Percentiles rank a stretch among this genome's conserved stretches.
Evolutionary conservation across 2,888 invertebrate genomes (phyloP).

Genomic region (Eristalinus aeneus): DNA sequence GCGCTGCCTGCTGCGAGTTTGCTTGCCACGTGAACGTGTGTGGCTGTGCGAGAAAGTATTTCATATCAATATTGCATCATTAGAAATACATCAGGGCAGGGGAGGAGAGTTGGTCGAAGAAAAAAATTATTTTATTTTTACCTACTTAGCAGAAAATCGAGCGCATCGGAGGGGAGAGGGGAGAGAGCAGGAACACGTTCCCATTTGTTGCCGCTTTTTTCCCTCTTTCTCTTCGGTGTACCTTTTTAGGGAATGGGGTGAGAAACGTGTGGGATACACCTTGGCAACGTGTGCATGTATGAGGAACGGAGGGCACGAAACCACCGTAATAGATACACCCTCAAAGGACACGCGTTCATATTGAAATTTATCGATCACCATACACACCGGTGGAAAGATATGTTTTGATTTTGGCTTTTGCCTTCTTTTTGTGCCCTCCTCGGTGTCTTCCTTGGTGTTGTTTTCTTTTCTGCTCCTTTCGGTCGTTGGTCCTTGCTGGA

Average conservation of each 20-base stretch:
- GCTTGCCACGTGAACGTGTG: not conserved
- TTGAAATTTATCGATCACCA: constrained; percentile 38
- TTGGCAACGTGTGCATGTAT: constrained; percentile 5
- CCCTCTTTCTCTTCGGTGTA: not conserved
- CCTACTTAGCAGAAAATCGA: constrained; percentile 22
- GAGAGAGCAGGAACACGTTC: not conserved
- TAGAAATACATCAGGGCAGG: constrained; percentile 66
- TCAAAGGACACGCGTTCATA: constrained; percentile 21
- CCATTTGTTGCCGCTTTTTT: not conserved
- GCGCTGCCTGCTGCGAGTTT: not conserved
- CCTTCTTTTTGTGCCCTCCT: not conserved
- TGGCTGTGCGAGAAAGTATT: constrained; percentile 9
- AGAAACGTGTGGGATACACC: not conserved
- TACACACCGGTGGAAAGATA: not conserved
- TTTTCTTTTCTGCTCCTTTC: not conserved
- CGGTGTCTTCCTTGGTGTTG: not conserved
- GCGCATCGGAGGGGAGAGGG: not conserved
- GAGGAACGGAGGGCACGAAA: not conserved
- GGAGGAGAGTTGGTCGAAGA: not conserved
- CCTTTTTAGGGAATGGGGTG: not conserved
- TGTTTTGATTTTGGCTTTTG: not conserved
- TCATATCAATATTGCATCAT: constrained; percentile 63
- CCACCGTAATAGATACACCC: constrained; percentile 27
- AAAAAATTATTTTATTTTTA: constrained; percentile 33
- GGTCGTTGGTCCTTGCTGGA: not conserved